Evolutionary conservation across 2,797 vertebrate genomes (phyloP), one percentile per base, ranked within the genome.

Genomic region (Adelosebastes latens): DNA sequence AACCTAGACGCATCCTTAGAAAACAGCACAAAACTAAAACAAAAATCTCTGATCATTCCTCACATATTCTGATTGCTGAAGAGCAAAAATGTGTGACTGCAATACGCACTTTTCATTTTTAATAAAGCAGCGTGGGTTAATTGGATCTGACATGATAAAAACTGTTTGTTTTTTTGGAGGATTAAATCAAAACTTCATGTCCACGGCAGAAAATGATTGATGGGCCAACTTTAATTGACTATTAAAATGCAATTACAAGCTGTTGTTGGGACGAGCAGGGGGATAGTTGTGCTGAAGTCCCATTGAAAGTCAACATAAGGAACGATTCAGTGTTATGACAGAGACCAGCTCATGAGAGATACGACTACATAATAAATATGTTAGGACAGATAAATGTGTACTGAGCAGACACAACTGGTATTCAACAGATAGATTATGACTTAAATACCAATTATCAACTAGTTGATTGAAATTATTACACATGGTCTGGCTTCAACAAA

Each of bases 201-300:
- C 94, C 88, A 82, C 20, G 80, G 79, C 84, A 82, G 83, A 88
- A 86, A 88, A 82, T 95, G 95, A 96, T 96, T 95, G 95, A 96
- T 96, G 94, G 92, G 86, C 87, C 80, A 70, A 89, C 88, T 95
- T 94, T 95, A 96, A 96, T 96, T 94, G 93, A 94, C 95, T 92
- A 96, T 96, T 96, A 96, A 96, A 96, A 96, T 76, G 89, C 91
- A 96, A 96, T 96, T 96, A 96, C 88, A 93, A 95, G 90, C 93
- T 94, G 95, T 89, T 95, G 92, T 90, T 75, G 83, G 91, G 87
- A 93, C 29, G 72, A 91, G 88, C 77, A 29, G 11, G 72, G 79
- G 67, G 73, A 91, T 49, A 53, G 82, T 77, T 82, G 75, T 58
- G 76, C 65, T 80, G 77, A 89, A 78, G 86, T 76, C 77, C 75